A percentile compares a stretch with the other conserved stretches of the same genome.
phyloP scores from a whole-genome alignment of 2,888 invertebrate species.

The Cataglyphis rosenhaueri region DNA sequence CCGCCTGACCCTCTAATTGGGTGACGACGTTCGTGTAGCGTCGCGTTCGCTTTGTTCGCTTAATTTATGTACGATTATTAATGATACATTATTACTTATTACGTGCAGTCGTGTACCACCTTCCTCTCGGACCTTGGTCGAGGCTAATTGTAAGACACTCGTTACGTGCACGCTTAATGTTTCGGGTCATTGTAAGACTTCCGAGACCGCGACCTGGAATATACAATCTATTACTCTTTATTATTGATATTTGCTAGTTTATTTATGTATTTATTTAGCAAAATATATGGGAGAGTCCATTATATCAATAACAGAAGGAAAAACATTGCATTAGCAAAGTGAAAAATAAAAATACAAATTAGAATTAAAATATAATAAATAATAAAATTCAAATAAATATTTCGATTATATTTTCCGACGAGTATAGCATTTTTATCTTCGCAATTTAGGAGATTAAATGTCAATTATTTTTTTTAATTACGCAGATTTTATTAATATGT shows the following conservation, averaged over 20 bases:
- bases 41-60: slow-evolving; percentile 25
- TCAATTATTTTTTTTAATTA: background rate
- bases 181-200: background rate
- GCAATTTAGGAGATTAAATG: background rate
- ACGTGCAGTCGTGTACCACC: background rate
- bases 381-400: background rate
- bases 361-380: background rate
- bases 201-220: background rate
- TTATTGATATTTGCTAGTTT: background rate
- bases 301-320: background rate
- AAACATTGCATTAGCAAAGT: background rate
- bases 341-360: background rate
- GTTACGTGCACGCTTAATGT: background rate
- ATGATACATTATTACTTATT: background rate
- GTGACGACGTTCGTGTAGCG: slow-evolving; percentile 4
- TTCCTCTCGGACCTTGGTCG: background rate
- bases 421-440: background rate
- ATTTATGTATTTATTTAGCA: background rate
- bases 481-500: background rate
- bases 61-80: slow-evolving; percentile 15
- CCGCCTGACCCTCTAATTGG: slow-evolving; percentile 39
- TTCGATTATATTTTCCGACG: background rate
- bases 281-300: background rate
- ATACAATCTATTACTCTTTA: background rate
- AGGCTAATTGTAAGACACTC: background rate